Percentiles rank a stretch among this genome's conserved stretches.
Conservation (phyloP, 2,113 vertebrate species). For the Heterotilapia buettikoferi region DNA sequence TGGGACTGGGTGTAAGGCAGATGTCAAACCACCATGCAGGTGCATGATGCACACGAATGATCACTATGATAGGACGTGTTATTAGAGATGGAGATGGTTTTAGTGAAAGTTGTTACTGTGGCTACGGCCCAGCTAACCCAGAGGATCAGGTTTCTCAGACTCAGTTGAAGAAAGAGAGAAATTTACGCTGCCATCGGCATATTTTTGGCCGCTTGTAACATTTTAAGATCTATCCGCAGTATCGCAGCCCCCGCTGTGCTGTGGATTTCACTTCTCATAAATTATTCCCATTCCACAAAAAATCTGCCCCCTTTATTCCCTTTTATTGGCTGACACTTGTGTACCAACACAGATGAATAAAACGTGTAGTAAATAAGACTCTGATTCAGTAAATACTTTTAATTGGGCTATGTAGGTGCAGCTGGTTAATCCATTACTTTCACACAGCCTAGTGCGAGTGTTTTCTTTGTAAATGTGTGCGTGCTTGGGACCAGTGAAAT, state of each 20-base stretch:
- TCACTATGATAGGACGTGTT: background rate
- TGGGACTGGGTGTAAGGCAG: rapidly evolving
- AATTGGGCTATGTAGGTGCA: background rate
- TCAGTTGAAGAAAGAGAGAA: background rate
- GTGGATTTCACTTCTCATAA: background rate
- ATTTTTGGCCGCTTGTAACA: background rate
- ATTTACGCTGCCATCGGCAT: background rate
- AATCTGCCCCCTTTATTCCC: background rate
- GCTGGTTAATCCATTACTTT: background rate
- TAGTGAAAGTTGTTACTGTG: background rate
- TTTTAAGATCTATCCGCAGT: background rate
- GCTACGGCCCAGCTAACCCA: background rate
- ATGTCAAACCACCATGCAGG: background rate
- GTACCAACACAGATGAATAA: background rate
- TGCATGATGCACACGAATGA: background rate
- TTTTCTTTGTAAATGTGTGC: background rate
- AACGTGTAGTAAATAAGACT: background rate
- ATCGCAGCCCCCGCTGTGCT: background rate
- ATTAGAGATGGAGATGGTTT: background rate
- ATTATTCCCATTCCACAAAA: background rate
- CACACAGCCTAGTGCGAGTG: background rate
- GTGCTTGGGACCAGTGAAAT: background rate
- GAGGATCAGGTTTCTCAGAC: background rate
- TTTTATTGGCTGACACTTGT: background rate
- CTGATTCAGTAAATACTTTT: background rate